These are phyloP conservation scores for Maconellicoccus hirsutus DNA, from an alignment of 1,140 invertebrate genomes.

Conservation along the genomic window DNA sequence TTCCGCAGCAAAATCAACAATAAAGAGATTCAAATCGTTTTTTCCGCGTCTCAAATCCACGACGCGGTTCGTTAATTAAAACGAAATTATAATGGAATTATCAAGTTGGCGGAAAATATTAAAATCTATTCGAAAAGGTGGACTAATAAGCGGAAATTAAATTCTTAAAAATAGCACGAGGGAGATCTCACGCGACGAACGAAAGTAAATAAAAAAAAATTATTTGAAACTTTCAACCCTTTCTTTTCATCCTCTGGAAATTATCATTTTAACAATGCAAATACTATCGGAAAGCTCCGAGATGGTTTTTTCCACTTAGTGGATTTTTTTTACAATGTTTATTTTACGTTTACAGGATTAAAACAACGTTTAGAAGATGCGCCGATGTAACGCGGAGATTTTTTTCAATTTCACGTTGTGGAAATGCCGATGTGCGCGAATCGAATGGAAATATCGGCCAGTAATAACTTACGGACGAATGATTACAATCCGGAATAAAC, in stretches of 20 bases:
- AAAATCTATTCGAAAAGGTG: neutral
- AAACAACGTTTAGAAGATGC: no score
- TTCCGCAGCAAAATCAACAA: neutral
- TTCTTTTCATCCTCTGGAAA: neutral
- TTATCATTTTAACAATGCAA: neutral
- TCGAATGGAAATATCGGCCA: neutral
- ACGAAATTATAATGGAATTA: neutral
- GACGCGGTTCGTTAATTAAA: neutral
- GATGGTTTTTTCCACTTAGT: neutral
- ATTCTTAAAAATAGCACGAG: neutral
- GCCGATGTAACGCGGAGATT: no score
- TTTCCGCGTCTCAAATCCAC: neutral
- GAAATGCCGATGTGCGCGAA: no score
- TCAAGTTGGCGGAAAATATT: neutral
- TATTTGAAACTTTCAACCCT: neutral
- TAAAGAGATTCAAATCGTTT: constrained; percentile 10
- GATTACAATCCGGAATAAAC: constrained; percentile 12
- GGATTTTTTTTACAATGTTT: no score
- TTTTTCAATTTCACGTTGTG: no score
- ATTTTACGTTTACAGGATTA: no score
- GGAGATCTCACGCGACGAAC: neutral
- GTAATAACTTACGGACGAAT: constrained; percentile 15
- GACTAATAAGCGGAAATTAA: neutral
- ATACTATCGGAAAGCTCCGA: neutral
- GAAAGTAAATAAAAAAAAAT: neutral